Evolutionary conservation across 2,113 vertebrate species (phyloP), one percentile per base, ranked within the genome.

Genomic region (Megaceryle maxima): DNA sequence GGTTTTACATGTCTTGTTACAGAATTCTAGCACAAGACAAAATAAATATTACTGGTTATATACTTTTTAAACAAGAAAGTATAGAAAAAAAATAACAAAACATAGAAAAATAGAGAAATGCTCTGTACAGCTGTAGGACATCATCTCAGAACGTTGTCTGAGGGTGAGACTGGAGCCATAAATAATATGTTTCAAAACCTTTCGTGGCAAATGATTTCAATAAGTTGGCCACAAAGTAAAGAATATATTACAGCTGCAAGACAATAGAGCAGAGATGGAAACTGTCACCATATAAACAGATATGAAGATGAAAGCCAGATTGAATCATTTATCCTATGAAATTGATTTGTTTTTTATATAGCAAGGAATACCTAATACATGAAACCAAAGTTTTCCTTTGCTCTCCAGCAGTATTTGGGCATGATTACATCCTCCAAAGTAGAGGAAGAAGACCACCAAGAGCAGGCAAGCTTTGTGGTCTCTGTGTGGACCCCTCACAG

Each of bases 181-280:
- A 92, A 90, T 75, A 92, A 83, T 53, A 87, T 18, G 16, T 78
- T 94, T 95, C 56, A 48, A 84, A 88, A 80, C 39, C 24, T 90
- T 87, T 69, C 64, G 73, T 50, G 85, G 66, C 57, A 94, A 93
- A 88, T 84, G 18, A 84, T 56, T 94, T 87, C 73, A 93, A n/a
- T 72, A 86, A 92, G 62, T 64, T 88, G 56, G 21, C 51, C 81
- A 46, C 28, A 74, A 88, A 88, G 16, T 12, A 51, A 83, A 95
- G 69, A 68, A 88, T 86, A 88, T 48, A 74, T 44, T 88, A 68
- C 28, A 81, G 48, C 21, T 81, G 33, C 83, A 77, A 82, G 55
- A 70, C 7, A 7, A 83, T 44, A 77, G 6, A 70, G 60, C 37
- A 19, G 68, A 57, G 73, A 83, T 70, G 59, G 79, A 88, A 92